Evolutionary conservation across 1,140 invertebrate genomes (phyloP).

Genomic region (Ooceraea biroi): DNA sequence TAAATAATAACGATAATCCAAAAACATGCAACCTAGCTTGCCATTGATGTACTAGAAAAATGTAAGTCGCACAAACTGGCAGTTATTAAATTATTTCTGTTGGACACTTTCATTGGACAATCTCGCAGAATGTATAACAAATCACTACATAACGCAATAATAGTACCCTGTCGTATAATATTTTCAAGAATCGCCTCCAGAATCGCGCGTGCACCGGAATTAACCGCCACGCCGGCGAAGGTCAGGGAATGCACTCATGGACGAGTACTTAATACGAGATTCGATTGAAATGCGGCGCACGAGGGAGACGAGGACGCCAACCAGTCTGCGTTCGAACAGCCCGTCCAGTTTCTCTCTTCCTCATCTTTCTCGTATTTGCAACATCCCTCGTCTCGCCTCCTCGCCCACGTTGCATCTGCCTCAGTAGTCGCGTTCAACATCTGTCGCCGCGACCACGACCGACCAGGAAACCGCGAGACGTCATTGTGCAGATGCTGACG

Average conservation of each 20-base stretch:
- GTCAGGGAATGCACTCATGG: conserved; percentile 74
- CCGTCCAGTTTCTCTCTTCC: conserved; percentile 55
- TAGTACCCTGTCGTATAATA: no score
- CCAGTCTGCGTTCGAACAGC: conserved; percentile 75
- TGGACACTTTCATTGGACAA: no score
- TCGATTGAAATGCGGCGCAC: conserved; percentile 75
- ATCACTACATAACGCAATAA: no score
- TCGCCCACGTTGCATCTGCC: conserved; percentile 52
- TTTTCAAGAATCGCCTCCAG: conserved; percentile 8
- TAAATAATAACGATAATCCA: not conserved
- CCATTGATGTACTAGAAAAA: no score
- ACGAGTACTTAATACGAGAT: conserved; percentile 70
- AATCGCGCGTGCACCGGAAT: conserved; percentile 59
- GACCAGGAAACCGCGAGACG: conserved; percentile 59
- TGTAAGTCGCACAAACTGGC: no score
- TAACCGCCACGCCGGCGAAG: conserved; percentile 63
- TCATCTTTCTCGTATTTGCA: conserved; percentile 33
- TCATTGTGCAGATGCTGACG: conserved; percentile 58
- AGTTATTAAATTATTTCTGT: no score
- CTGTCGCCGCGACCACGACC: conserved; percentile 37
- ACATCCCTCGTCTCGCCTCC: not conserved
- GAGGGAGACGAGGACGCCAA: conserved; percentile 77
- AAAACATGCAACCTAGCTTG: not conserved
- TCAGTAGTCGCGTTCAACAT: conserved; percentile 60
- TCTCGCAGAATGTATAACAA: no score